Base-by-base conservation (phyloP, 2,888 invertebrate genomes). In the Diadegma fenestrale region DNA sequence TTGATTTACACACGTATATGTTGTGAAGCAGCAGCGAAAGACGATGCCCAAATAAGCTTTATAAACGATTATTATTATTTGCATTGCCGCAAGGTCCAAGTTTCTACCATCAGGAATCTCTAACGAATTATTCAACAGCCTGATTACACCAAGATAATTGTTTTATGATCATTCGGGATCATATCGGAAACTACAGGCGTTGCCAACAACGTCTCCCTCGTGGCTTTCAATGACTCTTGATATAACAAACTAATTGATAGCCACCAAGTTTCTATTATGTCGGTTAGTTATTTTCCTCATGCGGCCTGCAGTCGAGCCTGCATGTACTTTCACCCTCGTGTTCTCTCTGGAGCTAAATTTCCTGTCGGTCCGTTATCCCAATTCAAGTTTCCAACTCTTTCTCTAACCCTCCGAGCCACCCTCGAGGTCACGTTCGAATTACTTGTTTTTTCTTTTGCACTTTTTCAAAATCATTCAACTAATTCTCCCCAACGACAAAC, bases 141-240 rank as follows among this genome's bases (percentile, higher is more conserved):
- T 19, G 58, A 72, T 81, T 75, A 33, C 68, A 66, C n/a, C 26
- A 30, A 14, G 41, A 58, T 82, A 80, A 79, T 85, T 82, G 63
- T 75, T 79, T 79, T 82, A 72, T 37, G 64, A 64, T 48, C 66
- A 85, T 76, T 26, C 17, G 48, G 33, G 58, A 73, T 54, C 41
- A 64, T 45, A 54, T 64, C 58, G 33, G 51, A 64, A 54, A 69
- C 75, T 85, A 75, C 76, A 58, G 26, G 61, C 22, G 43, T 19
- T 48, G 12, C 37, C 45, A 71, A 33, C 37, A 48, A 33, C 14
- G 58, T 26, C 33, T 79, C 45, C 71, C 79, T 45, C 8, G 48
- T 61, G 61, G 66, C 54, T 10, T 63, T 37, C 6, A 48, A 63
- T 66, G 51, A 8, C 43, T 63, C 45, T 14, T 12, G 58, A 48